These are phyloP conservation scores for Sprattus sprattus DNA, from an alignment of 2,113 vertebrate genomes.

Conservation along the genomic window DNA sequence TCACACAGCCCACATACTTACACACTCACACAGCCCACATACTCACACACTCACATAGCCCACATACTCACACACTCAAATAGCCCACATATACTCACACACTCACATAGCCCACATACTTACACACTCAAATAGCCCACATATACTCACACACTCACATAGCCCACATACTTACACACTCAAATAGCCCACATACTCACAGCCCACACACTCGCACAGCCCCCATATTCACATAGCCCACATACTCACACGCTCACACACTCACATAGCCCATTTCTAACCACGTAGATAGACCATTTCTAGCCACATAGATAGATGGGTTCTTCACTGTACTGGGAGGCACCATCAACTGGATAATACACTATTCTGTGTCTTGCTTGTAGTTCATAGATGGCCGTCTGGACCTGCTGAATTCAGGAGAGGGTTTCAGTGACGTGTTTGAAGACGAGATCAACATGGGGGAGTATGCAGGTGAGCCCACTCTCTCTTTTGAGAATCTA, in stretches of 20 bases:
- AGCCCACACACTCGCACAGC: too few species aligned
- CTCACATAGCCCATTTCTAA: background rate
- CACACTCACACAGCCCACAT: constrained; percentile 37
- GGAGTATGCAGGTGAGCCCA: constrained; percentile 87
- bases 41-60: background rate
- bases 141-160: background rate
- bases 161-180: background rate
- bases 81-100: too few species aligned
- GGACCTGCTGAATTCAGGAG: constrained; percentile 90
- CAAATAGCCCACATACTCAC: too few species aligned
- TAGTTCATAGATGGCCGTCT: constrained; percentile 96
- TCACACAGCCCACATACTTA: too few species aligned
- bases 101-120: background rate
- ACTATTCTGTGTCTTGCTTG: background rate
- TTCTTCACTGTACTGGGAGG: background rate
- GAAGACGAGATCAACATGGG: constrained; percentile 96
- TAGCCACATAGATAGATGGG: background rate
- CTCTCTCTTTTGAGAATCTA: background rate
- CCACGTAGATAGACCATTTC: too few species aligned
- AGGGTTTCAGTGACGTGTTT: constrained; percentile 95
- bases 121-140: background rate
- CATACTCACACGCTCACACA: constrained; percentile 30
- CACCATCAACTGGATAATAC: background rate
- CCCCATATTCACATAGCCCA: too few species aligned
- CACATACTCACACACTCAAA: constrained; percentile 13